Percentiles rank a stretch among this genome's conserved stretches.
Evolutionary conservation across 2,888 invertebrate species (phyloP).

Genomic region (Aphidius colemani): DNA sequence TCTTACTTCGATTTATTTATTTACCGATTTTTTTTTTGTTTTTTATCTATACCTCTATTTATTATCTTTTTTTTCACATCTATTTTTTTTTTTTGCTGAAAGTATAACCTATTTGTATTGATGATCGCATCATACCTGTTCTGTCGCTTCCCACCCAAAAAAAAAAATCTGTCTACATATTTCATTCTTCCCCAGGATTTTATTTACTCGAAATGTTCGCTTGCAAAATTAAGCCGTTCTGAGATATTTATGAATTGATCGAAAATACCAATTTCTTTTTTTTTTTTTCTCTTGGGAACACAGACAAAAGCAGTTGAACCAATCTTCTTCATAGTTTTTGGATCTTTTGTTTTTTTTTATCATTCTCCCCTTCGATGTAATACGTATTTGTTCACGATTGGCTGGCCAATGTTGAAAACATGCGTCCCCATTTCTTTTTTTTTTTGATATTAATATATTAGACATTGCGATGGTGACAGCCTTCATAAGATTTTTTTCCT

Average conservation of each 20-base stretch:
- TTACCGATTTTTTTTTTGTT: constrained; percentile 5
- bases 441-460: constrained; percentile 14
- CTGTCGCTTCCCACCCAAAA: constrained; percentile 18
- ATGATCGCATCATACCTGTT: no score
- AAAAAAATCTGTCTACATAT: constrained; percentile 49
- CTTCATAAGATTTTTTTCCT: not conserved
- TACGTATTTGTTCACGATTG: not conserved
- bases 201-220: constrained; percentile 49
- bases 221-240: constrained; percentile 60
- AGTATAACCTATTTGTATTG: no score
- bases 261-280: constrained; percentile 30
- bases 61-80: constrained; percentile 22
- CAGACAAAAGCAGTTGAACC: constrained; percentile 29
- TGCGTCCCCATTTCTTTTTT: constrained; percentile 3
- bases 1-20: not conserved
- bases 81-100: not conserved
- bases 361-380: not conserved
- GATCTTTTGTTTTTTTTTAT: not conserved
- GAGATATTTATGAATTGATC: constrained; percentile 60
- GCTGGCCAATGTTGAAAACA: constrained; percentile 11
- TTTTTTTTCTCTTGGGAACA: constrained; percentile 28
- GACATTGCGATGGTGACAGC: not conserved
- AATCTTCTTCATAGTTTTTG: not conserved
- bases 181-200: constrained; percentile 54
- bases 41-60: not conserved